Evolutionary conservation across 2,797 vertebrate genomes (phyloP), one percentile per base, ranked within the genome.

Genomic region (Sebastes minor): DNA sequence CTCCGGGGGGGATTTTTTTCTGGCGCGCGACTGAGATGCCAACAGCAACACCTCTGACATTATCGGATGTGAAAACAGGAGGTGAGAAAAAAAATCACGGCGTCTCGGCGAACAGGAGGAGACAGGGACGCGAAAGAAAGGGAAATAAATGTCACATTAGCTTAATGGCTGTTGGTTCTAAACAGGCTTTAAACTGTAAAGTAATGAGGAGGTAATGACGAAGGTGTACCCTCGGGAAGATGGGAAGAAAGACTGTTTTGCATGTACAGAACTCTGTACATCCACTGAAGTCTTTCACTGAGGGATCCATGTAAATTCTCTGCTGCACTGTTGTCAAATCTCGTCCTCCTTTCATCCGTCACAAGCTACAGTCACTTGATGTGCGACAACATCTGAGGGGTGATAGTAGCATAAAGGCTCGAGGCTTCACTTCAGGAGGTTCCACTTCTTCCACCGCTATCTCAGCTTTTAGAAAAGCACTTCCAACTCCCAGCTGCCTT

Each of bases 41-140:
- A 71, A 80, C 70, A 81, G 81, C 66, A 76, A 76, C 76, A 88
- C 81, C 74, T 86, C 73, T 75, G 84, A 88, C 86, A 61, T 82
- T 69, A 76, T 62, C 5, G 23, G 71, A 83, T 80, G 84, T 76
- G 87, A 85, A 85, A 89, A 74, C 53, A 32, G 33, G 9, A 69
- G 70, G 71, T 57, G 49, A 60, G 33, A 62, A 67, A 83, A 76
- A 86, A 86, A 76, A 66, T 74, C 71, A 63, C 27, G 2, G 76
- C 75, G 20, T 63, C 49, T 67, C 32, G 9, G 27, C n/a, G 67
- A 85, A 76, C 33, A 57, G 49, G 63, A 61, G 70, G 67, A 72
- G 69, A 79, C 61, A 3, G 33, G 49, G n/a, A 63, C 35, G 35
- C 52, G 56, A 62, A 64, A 52, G 68, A 9, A 62, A 71, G 23